Conservation (phyloP, 2,888 invertebrate genomes). For the Scaptomyza tumidula region DNA sequence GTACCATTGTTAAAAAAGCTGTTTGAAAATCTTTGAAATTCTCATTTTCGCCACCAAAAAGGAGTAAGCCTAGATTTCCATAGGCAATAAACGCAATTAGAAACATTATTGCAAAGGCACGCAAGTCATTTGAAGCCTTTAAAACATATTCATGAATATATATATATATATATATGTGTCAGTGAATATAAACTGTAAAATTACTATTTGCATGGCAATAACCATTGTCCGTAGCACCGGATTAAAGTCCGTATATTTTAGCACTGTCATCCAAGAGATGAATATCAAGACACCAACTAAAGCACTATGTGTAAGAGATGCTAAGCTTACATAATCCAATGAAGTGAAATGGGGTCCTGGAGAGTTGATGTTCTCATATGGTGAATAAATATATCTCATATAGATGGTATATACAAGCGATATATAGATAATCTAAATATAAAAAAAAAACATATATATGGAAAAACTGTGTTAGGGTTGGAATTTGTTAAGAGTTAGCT, state of each 20-base stretch:
- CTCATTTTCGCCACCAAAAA: conserved; percentile 88
- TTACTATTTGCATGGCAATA: conserved; percentile 17
- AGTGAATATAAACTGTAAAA: conserved; percentile 74
- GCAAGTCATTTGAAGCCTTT: conserved; percentile 88
- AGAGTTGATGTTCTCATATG: neutral
- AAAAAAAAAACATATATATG: neutral
- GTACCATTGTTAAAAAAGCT: conserved; percentile 88
- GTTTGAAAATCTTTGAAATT: conserved; percentile 87
- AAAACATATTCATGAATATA: neutral
- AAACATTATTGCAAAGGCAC: conserved; percentile 90
- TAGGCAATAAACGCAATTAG: conserved; percentile 90
- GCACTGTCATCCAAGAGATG: conserved; percentile 89
- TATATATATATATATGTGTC: neutral
- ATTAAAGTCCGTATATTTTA: conserved; percentile 90
- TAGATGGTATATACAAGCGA: conserved; percentile 47
- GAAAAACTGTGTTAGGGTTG: no score
- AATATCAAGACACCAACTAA: conserved; percentile 87
- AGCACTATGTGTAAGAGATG: conserved; percentile 86
- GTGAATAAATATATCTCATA: neutral
- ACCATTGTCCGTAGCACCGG: conserved; percentile 85
- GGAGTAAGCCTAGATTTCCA: conserved; percentile 89
- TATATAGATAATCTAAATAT: conserved; percentile 58
- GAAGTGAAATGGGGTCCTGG: conserved; percentile 11
- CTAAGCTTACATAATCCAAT: conserved; percentile 87
- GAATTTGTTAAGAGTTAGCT: neutral